Evolutionary conservation across 2,888 invertebrate species (phyloP).

Genomic region (Dolomedes plantarius): DNA sequence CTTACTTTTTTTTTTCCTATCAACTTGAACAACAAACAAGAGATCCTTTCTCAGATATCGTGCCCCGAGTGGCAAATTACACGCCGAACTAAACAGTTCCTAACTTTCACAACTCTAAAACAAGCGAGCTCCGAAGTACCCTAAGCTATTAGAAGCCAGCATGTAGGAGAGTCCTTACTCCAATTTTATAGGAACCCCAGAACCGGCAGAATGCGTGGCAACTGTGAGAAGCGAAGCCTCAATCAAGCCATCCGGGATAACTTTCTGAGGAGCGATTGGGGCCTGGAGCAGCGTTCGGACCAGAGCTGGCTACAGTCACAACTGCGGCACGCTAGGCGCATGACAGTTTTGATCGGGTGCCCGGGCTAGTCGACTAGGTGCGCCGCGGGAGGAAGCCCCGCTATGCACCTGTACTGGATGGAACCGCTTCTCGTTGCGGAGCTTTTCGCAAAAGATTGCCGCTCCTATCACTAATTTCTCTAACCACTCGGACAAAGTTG

Average conservation of each 20-base stretch:
- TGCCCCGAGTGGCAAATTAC: neutral
- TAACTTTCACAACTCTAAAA: too few relatives aligned
- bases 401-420: slow-evolving; percentile 64
- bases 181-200: neutral
- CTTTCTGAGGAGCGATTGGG: slow-evolving; percentile 22
- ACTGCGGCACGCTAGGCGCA: slow-evolving; percentile 70
- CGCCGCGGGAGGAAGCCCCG: slow-evolving; percentile 48
- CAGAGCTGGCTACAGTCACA: slow-evolving; percentile 57
- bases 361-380: slow-evolving; percentile 57
- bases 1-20: too few relatives aligned
- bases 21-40: too few relatives aligned
- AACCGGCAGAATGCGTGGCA: neutral
- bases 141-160: too few relatives aligned
- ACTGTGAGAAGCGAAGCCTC: slow-evolving; percentile 31
- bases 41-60: too few relatives aligned
- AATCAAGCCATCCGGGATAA: slow-evolving; percentile 48
- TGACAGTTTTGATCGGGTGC: slow-evolving; percentile 65
- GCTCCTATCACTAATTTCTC: too few relatives aligned
- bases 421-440: slow-evolving; percentile 21
- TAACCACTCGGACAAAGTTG: too few relatives aligned
- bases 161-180: too few relatives aligned
- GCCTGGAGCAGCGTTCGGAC: slow-evolving; percentile 40
- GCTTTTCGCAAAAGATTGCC: too few relatives aligned
- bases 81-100: neutral
- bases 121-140: too few relatives aligned